phyloP scores from a whole-genome alignment of 1,140 invertebrate species.

The Oryzaephilus surinamensis region DNA sequence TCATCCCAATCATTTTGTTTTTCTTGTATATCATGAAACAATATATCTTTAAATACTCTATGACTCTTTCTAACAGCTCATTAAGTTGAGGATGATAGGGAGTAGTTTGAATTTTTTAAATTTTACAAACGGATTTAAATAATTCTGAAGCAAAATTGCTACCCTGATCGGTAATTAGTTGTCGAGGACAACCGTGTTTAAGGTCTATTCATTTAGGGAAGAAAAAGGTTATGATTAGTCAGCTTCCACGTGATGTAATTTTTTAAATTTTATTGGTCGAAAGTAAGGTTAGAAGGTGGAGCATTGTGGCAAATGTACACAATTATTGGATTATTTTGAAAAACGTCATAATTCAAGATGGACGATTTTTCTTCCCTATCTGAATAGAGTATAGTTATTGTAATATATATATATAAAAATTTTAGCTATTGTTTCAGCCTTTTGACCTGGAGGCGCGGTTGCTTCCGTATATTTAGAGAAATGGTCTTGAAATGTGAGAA shows the following conservation, averaged over 20 bases:
- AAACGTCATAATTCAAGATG: too few relatives aligned
- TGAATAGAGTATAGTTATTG: too few relatives aligned
- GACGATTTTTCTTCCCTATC: too few relatives aligned
- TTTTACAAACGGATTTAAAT: constrained; percentile 19
- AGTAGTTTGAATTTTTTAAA: constrained; percentile 25
- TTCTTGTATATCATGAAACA: constrained; percentile 13
- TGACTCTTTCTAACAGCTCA: constrained; percentile 19
- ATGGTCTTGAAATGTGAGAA: constrained; percentile 31
- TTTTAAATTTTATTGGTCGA: too few relatives aligned
- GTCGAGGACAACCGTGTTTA: constrained; percentile 21
- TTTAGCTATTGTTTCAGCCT: constrained; percentile 16
- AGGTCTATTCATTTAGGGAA: constrained; percentile 21
- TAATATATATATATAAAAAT: constrained; percentile 18
- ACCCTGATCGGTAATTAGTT: constrained; percentile 27
- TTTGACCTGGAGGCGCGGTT: constrained; percentile 16
- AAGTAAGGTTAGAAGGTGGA: too few relatives aligned
- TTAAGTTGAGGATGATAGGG: constrained; percentile 23
- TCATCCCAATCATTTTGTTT: constrained; percentile 29
- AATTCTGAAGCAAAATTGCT: constrained; percentile 24
- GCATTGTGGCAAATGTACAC: too few relatives aligned
- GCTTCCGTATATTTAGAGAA: constrained; percentile 21
- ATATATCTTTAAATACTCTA: constrained; percentile 12
- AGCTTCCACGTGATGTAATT: too few relatives aligned
- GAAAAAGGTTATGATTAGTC: too few relatives aligned
- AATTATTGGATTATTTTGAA: too few relatives aligned